Percentiles rank a stretch among this genome's conserved stretches.
These are phyloP conservation scores for Dunckerocampus dactyliophorus DNA, from an alignment of 2,113 vertebrate species.

Conservation along the genomic window DNA sequence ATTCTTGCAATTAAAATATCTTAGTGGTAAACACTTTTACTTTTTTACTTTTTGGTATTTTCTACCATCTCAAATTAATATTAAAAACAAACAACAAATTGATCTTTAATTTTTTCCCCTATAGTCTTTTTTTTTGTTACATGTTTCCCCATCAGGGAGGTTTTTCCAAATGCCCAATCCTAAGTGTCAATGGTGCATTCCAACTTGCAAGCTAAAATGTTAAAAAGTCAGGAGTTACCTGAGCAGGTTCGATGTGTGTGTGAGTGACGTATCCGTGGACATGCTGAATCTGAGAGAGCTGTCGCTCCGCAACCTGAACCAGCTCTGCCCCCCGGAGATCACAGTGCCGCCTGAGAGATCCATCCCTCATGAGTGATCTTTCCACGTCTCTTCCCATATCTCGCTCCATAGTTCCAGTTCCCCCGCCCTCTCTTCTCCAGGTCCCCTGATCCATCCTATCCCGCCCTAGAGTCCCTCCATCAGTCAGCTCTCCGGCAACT, in stretches of 20 bases:
- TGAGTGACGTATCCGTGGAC: constrained; percentile 93
- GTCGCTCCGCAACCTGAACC: constrained; percentile 91
- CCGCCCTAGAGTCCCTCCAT: constrained; percentile 45
- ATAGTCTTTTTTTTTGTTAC: too few species aligned
- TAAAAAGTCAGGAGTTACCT: constrained; percentile 35
- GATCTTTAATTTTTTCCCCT: too few species aligned
- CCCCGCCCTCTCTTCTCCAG: constrained; percentile 24
- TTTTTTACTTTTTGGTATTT: too few species aligned
- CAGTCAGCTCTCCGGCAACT: constrained; percentile 49
- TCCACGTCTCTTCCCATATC: constrained; percentile 37
- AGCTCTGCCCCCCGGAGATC: constrained; percentile 84
- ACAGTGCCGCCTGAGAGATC: constrained; percentile 42
- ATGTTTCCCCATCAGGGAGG: too few species aligned
- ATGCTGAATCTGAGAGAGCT: constrained; percentile 90
- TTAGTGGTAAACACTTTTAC: too few species aligned
- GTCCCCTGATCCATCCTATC: constrained; percentile 18
- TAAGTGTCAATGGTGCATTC: too few species aligned
- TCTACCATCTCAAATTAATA: too few species aligned
- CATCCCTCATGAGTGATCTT: constrained; percentile 47
- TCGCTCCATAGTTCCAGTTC: constrained; percentile 36
- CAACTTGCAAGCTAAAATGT: background rate
- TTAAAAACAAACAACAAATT: too few species aligned
- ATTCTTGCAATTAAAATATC: too few species aligned
- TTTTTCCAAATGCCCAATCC: too few species aligned
- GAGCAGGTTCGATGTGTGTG: constrained; percentile 77